Percentiles rank a stretch among this genome's conserved stretches.
Evolutionary conservation across 2,113 vertebrate species (phyloP).

Genomic region (Leucosticte australis): DNA sequence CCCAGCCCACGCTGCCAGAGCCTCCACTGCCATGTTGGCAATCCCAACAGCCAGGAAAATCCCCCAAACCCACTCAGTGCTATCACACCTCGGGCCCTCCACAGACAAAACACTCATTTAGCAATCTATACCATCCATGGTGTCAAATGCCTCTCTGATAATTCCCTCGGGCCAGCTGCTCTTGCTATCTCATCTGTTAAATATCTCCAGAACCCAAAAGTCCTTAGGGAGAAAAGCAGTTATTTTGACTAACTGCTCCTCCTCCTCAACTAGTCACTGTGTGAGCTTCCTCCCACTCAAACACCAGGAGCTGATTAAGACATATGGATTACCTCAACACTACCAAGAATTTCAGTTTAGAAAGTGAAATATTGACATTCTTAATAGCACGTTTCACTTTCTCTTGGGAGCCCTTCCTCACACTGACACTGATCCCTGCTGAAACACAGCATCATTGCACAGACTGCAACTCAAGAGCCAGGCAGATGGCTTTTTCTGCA

Average conservation of each 20-base stretch:
- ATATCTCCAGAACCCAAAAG: constrained; percentile 38
- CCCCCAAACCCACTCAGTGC: background rate
- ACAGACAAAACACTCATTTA: background rate
- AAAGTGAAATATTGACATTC: constrained; percentile 61
- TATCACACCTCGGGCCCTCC: background rate
- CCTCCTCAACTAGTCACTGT: constrained; percentile 59
- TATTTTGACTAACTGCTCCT: constrained; percentile 68
- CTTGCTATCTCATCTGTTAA: constrained; percentile 47
- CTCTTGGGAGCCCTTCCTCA: background rate
- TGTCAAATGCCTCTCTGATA: constrained; percentile 3
- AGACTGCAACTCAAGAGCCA: background rate
- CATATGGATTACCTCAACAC: constrained; percentile 69
- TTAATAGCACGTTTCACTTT: constrained; percentile 30
- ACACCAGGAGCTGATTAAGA: constrained; percentile 60
- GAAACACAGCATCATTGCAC: background rate
- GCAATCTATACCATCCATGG: background rate
- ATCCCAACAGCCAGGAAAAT: background rate
- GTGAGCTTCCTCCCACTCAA: constrained; percentile 62
- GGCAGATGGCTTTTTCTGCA: background rate
- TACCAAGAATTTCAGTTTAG: constrained; percentile 31
- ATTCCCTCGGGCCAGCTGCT: constrained; percentile 36
- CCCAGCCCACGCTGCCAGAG: rapidly evolving
- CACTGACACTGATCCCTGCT: background rate
- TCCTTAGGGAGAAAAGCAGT: constrained; percentile 41
- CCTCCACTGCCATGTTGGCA: rapidly evolving